Conservation (phyloP, 2,797 vertebrate genomes). For the Florisuga fusca region DNA sequence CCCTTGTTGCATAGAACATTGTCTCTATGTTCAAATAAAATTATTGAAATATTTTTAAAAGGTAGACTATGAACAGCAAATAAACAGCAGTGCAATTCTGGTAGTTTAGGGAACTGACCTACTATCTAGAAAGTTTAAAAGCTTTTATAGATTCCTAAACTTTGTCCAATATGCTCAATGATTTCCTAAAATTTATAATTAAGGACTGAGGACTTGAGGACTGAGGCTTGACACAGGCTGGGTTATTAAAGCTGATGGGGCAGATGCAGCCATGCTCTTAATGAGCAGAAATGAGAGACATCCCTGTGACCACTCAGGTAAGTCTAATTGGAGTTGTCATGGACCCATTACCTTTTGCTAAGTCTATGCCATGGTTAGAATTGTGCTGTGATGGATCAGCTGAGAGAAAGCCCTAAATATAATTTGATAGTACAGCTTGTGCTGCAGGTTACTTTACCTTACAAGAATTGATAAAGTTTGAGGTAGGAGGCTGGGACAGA, state of each 20-base stretch:
- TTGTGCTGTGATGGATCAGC: neutral
- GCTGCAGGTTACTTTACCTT: constrained; percentile 83
- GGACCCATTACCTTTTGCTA: neutral
- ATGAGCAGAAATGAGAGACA: neutral
- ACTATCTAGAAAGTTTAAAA: neutral
- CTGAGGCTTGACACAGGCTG: neutral
- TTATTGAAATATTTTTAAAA: neutral
- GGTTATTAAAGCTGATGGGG: neutral
- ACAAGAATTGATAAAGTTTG: constrained; percentile 90
- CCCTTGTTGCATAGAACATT: neutral
- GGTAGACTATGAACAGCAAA: neutral
- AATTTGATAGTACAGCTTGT: accelerated
- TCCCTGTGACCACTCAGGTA: neutral
- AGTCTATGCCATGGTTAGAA: neutral
- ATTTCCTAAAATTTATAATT: neutral
- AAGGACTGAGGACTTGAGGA: neutral
- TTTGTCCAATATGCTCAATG: neutral
- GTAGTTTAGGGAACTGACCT: neutral
- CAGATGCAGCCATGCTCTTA: neutral
- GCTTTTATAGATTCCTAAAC: neutral
- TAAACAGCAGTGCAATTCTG: neutral
- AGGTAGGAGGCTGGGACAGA: constrained; percentile 91
- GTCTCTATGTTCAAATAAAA: neutral
- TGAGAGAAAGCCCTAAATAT: neutral
- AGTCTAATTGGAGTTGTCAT: neutral